Percentiles rank a stretch among this genome's conserved stretches.
Conservation (phyloP, 1,140 invertebrate genomes). For the Rhagoletis zephyria region DNA sequence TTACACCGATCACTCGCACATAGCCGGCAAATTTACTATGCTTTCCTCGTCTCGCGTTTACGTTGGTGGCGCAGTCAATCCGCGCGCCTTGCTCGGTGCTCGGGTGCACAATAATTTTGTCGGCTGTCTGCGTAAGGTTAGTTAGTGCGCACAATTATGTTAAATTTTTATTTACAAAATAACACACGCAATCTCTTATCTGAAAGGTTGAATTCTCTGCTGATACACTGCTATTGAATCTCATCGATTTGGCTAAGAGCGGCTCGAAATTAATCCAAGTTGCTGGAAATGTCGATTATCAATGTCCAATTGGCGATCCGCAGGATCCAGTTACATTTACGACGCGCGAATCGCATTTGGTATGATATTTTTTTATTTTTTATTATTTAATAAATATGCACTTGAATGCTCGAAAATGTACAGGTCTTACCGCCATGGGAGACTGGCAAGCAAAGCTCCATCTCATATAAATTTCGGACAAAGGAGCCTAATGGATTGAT, state of each 20-base stretch:
- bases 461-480: slow-evolving; percentile 94
- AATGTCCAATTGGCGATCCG: slow-evolving; percentile 88
- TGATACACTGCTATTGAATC: slow-evolving; percentile 88
- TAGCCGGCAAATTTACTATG: slow-evolving; percentile 91
- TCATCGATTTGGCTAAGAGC: slow-evolving; percentile 89
- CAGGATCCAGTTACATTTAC: slow-evolving; percentile 93
- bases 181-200: slow-evolving; percentile 52
- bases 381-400: neutral
- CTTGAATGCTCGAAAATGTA: neutral
- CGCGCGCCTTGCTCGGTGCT: slow-evolving; percentile 85
- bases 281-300: slow-evolving; percentile 89
- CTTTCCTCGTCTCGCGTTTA: slow-evolving; percentile 89
- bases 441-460: slow-evolving; percentile 86
- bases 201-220: slow-evolving; percentile 91
- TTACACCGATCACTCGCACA: slow-evolving; percentile 91
- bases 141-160: slow-evolving; percentile 75
- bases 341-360: slow-evolving; percentile 90
- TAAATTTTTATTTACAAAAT: neutral
- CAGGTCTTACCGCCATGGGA: slow-evolving; percentile 91
- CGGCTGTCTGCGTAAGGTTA: slow-evolving; percentile 95
- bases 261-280: slow-evolving; percentile 90
- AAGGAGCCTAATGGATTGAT: slow-evolving; percentile 94
- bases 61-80: slow-evolving; percentile 90
- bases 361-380: slow-evolving; percentile 64
- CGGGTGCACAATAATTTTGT: slow-evolving; percentile 91